Base-by-base conservation (phyloP, 2,888 invertebrate species). In the Hipparchia semele region DNA sequence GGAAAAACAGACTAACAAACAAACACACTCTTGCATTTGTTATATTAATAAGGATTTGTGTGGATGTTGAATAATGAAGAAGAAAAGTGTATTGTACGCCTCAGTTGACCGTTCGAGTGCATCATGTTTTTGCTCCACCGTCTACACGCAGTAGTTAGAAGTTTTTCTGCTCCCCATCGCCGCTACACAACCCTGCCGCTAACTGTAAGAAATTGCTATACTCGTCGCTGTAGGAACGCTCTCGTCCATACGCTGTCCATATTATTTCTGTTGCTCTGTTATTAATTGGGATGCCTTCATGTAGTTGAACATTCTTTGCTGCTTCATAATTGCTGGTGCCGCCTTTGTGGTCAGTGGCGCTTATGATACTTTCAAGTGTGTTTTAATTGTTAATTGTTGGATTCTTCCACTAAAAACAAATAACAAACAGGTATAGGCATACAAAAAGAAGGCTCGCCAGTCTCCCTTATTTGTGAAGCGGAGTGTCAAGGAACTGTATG, bases 161-260 rank as follows among this genome's bases (percentile, higher is more conserved):
- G 80, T 80, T 81, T 85, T 81, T 86, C 86, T 86, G 84, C 82
- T 84, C 88, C 86, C 87, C 86, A 83, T 86, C 85, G 82, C 81
- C 82, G 83, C 78, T 79, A 80, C 79, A 79, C 83, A 87, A 86
- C 87, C 86, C 87, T 87, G 83, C 84, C 85, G 81, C 71, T 88
- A 87, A 88, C 88, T 87, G 87, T 87, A 86, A 81, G 81, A 86
- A 86, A 87, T 86, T 83, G 81, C 83, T 81, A 79, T 77, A 80
- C 80, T 82, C 79, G 82, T 79, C 80, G 77, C 79, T 75, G 74
- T 76, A 76, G 79, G 75, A 80, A 82, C 80, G 80, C 79, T 83
- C 77, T 80, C 82, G 79, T 69, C 66, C 64, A 71, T 76, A 64
- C 78, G 75, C 79, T 80, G 65, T 68, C 77, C 73, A 74, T 81